Base-by-base conservation (phyloP, 2,888 invertebrate genomes). In the Nomada ruficornis region DNA sequence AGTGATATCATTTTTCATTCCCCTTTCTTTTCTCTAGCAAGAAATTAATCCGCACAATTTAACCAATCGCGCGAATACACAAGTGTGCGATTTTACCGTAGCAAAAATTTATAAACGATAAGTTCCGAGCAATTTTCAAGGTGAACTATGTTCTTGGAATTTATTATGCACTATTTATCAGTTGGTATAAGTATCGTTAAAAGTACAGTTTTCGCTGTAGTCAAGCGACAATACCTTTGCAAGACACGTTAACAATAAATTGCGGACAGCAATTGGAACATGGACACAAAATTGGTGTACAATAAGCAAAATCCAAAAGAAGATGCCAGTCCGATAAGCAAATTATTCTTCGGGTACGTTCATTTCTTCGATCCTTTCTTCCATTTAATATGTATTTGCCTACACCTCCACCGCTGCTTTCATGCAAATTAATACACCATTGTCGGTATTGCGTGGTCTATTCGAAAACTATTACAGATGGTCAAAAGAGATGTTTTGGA, bases 401-500 rank as follows among this genome's bases (percentile, higher is more conserved):
- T 36, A 7, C 36, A 36, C 36, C n/a, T 20, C 10, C n/a, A 2
- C n/a, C n/a, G 5, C n/a, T 5, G 23, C 1, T 64, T 20, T 44
- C 36, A 29, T 13, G 29, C 5, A 1, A 20, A 26, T 9, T 20
- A 44, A n/a, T 29, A 2, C 20, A 20, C 13, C 1, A 42, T 44
- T 44, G 36, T 7, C 18, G 13, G 47, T 47, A n/a, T 15, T n/a
- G 10, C 0, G 64, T 57, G 1, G 23, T 55, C 50, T 44, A 42
- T 13, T 15, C 13, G 2, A 15, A 54, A 7, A 36, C 18, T 23
- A 36, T 74, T 20, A 50, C 11, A 94, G 94, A 91, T 95, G 94
- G 94, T 88, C 94, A 18, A 89, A 89, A 55, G 91, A 93, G 0
- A 77, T 94, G 59, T 94, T 94, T 74, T 83, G 88, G 73, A 93